Evolutionary conservation across 2,797 vertebrate species (phyloP).

Genomic region (Hirundo rustica): DNA sequence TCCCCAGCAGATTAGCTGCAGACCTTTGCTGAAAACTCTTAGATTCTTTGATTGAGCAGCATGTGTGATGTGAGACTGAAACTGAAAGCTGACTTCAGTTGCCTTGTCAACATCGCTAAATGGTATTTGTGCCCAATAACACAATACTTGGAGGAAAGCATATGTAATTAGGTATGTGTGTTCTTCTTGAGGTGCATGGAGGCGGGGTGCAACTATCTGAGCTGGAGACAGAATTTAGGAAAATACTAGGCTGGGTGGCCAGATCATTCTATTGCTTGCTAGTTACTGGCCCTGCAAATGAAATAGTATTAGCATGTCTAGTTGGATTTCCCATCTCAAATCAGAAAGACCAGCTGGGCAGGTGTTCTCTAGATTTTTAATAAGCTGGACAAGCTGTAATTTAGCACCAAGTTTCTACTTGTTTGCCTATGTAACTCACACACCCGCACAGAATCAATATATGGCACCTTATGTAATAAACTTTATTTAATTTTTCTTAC

Average conservation of each 20-base stretch:
- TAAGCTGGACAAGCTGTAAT: neutral
- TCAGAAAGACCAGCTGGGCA: neutral
- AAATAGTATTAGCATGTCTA: neutral
- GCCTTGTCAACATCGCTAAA: constrained; percentile 8
- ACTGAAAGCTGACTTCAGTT: constrained; percentile 36
- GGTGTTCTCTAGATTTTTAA: neutral
- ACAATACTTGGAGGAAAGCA: neutral
- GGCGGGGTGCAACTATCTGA: neutral
- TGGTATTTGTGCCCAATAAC: neutral
- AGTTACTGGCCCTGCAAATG: neutral
- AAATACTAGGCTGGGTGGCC: neutral
- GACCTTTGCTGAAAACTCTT: neutral
- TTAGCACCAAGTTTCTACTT: neutral
- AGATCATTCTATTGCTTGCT: neutral
- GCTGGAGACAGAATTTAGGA: neutral
- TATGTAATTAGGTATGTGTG: neutral
- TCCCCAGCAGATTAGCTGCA: neutral
- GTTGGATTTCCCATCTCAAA: neutral
- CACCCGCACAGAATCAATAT: neutral
- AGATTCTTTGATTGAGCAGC: neutral
- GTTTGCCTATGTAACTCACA: neutral
- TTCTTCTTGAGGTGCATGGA: neutral
- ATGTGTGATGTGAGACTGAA: constrained; percentile 25
- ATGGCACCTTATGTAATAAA: neutral
- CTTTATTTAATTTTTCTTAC: neutral